phyloP scores from a whole-genome alignment of 37 sponge, comb jelly and placozoan genomes.

The Chondrosia reniformis region DNA sequence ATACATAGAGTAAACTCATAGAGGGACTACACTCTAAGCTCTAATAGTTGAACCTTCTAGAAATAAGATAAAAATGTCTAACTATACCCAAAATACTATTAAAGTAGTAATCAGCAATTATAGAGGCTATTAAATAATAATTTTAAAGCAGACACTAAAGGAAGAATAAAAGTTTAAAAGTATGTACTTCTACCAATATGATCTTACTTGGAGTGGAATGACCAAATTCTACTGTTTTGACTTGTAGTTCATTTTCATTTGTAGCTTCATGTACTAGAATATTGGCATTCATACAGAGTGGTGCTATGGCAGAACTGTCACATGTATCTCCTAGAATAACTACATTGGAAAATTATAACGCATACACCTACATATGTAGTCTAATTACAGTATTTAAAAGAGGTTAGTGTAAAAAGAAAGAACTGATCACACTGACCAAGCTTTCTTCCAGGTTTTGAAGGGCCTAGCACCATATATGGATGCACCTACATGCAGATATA shows the following conservation, averaged over 20 bases:
- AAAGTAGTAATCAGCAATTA: too few species aligned
- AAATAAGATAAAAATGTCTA: too few species aligned
- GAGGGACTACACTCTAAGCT: too few species aligned
- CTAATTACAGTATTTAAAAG: too few species aligned
- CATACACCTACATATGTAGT: neutral
- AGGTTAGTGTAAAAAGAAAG: too few species aligned
- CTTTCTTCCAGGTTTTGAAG: too few species aligned
- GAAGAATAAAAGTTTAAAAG: neutral
- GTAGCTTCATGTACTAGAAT: constrained; percentile 92
- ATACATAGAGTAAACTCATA: too few species aligned
- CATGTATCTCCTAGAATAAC: constrained; percentile 89
- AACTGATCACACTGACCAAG: too few species aligned
- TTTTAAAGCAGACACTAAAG: neutral
- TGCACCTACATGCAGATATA: constrained; percentile 1
- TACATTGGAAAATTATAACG: neutral
- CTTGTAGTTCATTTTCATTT: constrained; percentile 70
- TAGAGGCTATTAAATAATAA: too few species aligned
- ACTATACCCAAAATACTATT: too few species aligned
- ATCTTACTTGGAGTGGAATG: constrained; percentile 86
- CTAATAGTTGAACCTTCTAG: too few species aligned
- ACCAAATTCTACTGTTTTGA: constrained; percentile 65
- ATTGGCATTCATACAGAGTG: constrained; percentile 64
- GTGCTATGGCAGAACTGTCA: constrained; percentile 60
- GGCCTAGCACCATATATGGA: neutral
- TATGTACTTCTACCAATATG: neutral